Evolutionary conservation across 2,113 vertebrate genomes (phyloP), one percentile per base, ranked within the genome.

Genomic region (Acanthochromis polyacanthus): DNA sequence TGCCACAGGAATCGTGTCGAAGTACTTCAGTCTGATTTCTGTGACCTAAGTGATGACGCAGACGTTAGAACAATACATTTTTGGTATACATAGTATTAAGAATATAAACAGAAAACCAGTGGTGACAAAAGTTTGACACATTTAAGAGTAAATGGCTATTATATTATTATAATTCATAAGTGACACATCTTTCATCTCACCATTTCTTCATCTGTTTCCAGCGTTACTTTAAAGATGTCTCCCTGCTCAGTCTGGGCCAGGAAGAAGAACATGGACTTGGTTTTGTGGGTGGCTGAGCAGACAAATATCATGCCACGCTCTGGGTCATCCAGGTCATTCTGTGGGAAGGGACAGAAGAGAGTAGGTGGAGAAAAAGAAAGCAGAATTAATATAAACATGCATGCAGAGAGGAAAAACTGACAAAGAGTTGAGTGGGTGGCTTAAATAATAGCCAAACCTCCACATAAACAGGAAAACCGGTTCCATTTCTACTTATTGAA

Each of bases 241-340:
- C 98, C 98, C 86, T 99, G 98, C 92, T 99, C 98, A 0, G 98
- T 99, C 91, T 99, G 98, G 46, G 97, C 97, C 93, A 99, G 91
- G 92, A 99, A 99, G 90, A 99, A 99, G 92, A 99, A 99, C 98
- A 99, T 99, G 25, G 98, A 97, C 83, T 99, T 99, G 92, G 98
- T 99, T 92, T 99, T 99, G 93, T 99, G 98, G 2, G 98, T 99
- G 25, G 98, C 98, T 61, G 98, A 99, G 91, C 98, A 99, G 80
- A 99, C 98, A 85, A 99, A 99, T 85, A 99, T 98, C 98, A 99
- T 99, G 69, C 98, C 98, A 61, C 98, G 95, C 91, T 99, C 98
- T 2, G 98, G 98, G 83, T 99, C 98, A 83, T 99, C 98, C 89
- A 99, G 92, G 88, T 99, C 98, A 72, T 99, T 99, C 98, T 99